These are phyloP conservation scores for Pyrrhosoma nymphula DNA, from an alignment of 2,888 invertebrate genomes.

Conservation along the genomic window DNA sequence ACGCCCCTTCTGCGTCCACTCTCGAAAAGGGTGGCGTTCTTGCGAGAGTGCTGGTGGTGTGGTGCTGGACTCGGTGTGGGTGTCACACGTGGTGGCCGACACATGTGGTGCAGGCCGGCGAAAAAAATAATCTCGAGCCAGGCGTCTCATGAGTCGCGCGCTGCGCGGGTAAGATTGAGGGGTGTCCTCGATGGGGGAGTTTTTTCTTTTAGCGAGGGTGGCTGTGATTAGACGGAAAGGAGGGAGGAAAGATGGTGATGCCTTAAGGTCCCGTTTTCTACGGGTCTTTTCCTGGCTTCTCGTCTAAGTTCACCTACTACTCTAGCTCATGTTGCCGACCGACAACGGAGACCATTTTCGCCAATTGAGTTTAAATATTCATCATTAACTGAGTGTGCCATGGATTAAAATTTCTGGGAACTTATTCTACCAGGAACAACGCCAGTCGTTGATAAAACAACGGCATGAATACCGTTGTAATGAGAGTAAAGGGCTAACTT, in stretches of 20 bases:
- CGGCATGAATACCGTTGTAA: too few relatives aligned
- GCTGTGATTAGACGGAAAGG: background rate
- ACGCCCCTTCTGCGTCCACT: too few relatives aligned
- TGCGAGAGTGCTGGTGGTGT: background rate
- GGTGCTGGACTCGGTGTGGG: background rate
- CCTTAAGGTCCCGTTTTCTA: background rate
- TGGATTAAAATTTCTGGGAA: too few relatives aligned
- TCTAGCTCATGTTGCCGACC: too few relatives aligned
- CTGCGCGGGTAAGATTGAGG: background rate
- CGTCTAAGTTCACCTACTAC: too few relatives aligned
- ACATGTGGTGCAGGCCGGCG: background rate
- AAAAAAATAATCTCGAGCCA: background rate
- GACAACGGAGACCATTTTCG: too few relatives aligned
- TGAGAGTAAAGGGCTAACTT: too few relatives aligned
- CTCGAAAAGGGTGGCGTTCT: too few relatives aligned
- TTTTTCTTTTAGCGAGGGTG: background rate
- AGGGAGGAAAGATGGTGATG: background rate
- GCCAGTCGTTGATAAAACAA: too few relatives aligned
- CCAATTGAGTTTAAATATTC: too few relatives aligned
- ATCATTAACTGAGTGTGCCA: too few relatives aligned
- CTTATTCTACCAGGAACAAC: too few relatives aligned
- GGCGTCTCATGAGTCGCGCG: background rate
- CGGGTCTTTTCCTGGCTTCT: background rate
- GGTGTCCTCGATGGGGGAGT: background rate
- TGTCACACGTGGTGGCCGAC: conserved; percentile 39